Evolutionary conservation across 2,797 vertebrate genomes (phyloP), one percentile per base, ranked within the genome.

Genomic region (Ctenochaetus hawaiiensis): DNA sequence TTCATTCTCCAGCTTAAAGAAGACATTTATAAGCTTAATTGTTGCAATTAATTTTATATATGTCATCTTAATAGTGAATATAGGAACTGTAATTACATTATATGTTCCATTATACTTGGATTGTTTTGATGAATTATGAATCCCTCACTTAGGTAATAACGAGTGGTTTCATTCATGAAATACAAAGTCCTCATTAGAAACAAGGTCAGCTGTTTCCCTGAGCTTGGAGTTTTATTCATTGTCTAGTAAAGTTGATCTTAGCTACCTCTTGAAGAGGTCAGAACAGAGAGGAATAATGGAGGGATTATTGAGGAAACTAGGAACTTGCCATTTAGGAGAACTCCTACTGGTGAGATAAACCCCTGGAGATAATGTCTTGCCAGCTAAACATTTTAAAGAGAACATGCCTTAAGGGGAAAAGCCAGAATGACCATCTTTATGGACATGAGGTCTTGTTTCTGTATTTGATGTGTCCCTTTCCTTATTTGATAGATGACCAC

Each of bases 181-280:
- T 41, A 61, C 77, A 81, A 75, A 81, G 62, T 81, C 77, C 51
- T 67, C 67, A 51, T 22, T 20, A 48, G 73, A 67, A 60, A 70
- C 65, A 77, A 83, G 74, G 85, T 85, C 76, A 71, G 52, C 70
- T 10, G 2, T 68, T 68, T 78, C n/a, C 76, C 65, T 78, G 39
- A 75, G 53, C 71, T 62, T n/a, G 14, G 47, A 8, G 18, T 45
- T 62, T 20, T 18, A 3, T 75, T 77, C 44, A 41, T 39, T 75
- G 30, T 3, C 17, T 9, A 30, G 14, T 72, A 67, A 81, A 59
- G 65, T 76, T 72, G 79, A 77, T 76, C 78, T 87, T 62, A 70
- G 74, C 82, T 78, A 61, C 72, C 75, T 78, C n/a, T 68, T 72
- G 51, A 78, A 77, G 80, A 77, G 83, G 77, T 81, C 71, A 79